Percentiles rank a stretch among this genome's conserved stretches.
Evolutionary conservation across 1,140 invertebrate species (phyloP).

Genomic region (Eurosta solidaginis): DNA sequence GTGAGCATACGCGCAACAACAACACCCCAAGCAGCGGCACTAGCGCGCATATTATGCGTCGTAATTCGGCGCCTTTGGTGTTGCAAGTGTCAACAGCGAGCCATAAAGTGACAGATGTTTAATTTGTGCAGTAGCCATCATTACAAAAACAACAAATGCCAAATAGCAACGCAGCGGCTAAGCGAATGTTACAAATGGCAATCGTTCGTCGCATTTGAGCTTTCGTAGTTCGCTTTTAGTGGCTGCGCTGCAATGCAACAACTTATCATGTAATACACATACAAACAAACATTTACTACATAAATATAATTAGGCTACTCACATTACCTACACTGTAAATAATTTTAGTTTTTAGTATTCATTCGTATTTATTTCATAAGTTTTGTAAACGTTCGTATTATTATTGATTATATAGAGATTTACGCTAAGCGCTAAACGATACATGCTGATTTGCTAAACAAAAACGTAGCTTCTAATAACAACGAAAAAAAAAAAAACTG

Average conservation of each 20-base stretch:
- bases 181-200: not conserved
- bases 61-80: slow-evolving; percentile 50
- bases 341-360: not conserved
- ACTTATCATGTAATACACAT: not conserved
- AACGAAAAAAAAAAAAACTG: no score
- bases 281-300: not conserved
- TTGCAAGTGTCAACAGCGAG: slow-evolving; percentile 54
- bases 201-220: not conserved
- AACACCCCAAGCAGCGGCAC: not conserved
- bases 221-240: not conserved
- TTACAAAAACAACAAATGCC: not conserved
- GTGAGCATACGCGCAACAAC: not conserved
- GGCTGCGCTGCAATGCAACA: not conserved
- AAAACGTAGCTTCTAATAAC: not conserved
- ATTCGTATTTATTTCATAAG: not conserved
- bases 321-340: slow-evolving; percentile 13
- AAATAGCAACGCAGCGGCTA: not conserved
- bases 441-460: not conserved
- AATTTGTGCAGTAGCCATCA: slow-evolving; percentile 18
- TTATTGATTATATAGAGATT: not conserved
- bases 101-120: slow-evolving; percentile 57
- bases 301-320: not conserved
- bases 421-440: slow-evolving; percentile 7
- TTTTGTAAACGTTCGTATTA: not conserved
- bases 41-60: slow-evolving; percentile 31